phyloP scores from a whole-genome alignment of 2,888 invertebrate genomes.

The Lasius fuliginosus region DNA sequence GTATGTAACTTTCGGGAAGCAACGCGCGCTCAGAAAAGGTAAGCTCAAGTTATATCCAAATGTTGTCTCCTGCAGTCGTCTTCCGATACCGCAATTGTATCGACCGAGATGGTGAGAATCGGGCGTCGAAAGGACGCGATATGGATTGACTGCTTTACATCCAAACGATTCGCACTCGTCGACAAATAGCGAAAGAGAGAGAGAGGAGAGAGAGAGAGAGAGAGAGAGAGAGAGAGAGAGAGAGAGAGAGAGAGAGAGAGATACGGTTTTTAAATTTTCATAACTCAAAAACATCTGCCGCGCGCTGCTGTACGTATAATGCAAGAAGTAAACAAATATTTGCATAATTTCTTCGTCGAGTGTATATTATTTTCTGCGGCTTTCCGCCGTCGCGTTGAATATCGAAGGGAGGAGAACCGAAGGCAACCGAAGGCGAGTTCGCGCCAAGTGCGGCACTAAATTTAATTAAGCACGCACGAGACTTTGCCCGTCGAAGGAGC shows the following conservation, averaged over 20 bases:
- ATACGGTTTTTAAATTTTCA: slow-evolving; percentile 14
- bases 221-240: background rate
- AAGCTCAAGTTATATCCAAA: background rate
- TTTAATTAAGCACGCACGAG: slow-evolving; percentile 65
- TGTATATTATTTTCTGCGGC: slow-evolving; percentile 44
- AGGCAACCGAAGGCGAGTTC: slow-evolving; percentile 36
- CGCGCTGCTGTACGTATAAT: background rate
- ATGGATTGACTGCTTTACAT: background rate
- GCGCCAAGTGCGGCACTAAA: slow-evolving; percentile 58
- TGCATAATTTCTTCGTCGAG: slow-evolving; percentile 49
- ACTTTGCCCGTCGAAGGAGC: slow-evolving; percentile 34
- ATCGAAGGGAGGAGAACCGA: slow-evolving; percentile 7
- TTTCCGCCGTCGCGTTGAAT: background rate
- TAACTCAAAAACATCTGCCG: background rate
- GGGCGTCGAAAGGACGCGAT: background rate
- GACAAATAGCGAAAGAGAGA: background rate
- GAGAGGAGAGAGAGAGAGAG: background rate
- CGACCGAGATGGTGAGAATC: background rate
- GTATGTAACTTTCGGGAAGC: background rate
- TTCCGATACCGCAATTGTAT: background rate
- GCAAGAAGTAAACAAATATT: slow-evolving; percentile 52
- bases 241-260: background rate
- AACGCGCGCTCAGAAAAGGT: background rate
- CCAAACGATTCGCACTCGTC: background rate
- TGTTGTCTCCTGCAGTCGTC: background rate